Evolutionary conservation across 1,140 invertebrate species (phyloP), one percentile per base, ranked within the genome.

Genomic region (Capitella teleta): DNA sequence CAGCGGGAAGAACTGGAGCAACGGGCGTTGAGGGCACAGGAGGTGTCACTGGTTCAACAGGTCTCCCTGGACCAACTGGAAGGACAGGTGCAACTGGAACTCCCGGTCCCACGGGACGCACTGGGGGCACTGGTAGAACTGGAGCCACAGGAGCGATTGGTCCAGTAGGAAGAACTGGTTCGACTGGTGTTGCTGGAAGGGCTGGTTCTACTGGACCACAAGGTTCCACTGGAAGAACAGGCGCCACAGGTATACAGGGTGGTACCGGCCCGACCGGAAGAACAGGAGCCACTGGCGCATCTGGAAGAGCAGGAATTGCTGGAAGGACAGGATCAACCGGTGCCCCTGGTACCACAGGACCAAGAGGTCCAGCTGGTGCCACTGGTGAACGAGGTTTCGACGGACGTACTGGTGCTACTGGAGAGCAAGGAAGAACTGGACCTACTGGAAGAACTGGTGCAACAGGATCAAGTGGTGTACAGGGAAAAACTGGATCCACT

Each of bases 131-230:
- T n/a, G 48, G 48, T 5, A 47, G 37, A 8, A 45, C 37, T 26
- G 48, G 48, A 58, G 56, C 60, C 57, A 48, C 21, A 40, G 38
- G 38, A 24, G 8, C 38, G 38, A 40, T 24, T 40, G 38, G n/a
- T n/a, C n/a, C n/a, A n/a, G n/a, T n/a, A n/a, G n/a, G 38, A 40
- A 24, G 10, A 24, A 21, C 25, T 40, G 38, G 38, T 40, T 24
- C 19, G 16, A 40, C 38, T 2, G 38, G 38, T 6, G 38, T 18
- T 12, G 25, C 38, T 40, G 38, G 38, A 24, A 6, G 19, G 38
- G 25, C 38, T 14, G 38, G 38, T 10, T 12, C 8, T 6, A 5
- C 10, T 6, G 38, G 38, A 5, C 25, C 38, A 40, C 21, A 12
- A 21, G 38, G 38, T 10, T 24, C 2, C 10, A 40, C 38, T 16